Conservation (phyloP, 2,888 invertebrate species). For the Drosophila flavopinicola region DNA sequence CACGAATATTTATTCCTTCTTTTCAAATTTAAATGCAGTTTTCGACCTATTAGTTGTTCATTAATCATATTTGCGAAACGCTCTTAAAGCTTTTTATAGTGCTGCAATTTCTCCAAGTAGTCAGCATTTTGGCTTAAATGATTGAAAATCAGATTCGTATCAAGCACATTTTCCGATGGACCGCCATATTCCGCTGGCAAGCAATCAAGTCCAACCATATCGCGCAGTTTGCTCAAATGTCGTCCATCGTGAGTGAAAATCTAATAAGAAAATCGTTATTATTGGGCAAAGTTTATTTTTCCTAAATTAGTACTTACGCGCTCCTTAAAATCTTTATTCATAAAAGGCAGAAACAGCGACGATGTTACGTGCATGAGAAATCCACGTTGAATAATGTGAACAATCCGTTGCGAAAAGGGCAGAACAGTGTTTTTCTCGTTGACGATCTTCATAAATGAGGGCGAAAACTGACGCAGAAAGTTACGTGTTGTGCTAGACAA, state of each 20-base stretch:
- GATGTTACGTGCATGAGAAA: constrained; percentile 79
- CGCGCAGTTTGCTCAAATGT: constrained; percentile 77
- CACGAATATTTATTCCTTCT: background rate
- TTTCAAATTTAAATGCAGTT: constrained; percentile 2
- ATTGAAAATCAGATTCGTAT: constrained; percentile 76
- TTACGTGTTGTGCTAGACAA: constrained; percentile 72
- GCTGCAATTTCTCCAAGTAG: constrained; percentile 76
- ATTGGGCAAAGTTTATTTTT: too few relatives aligned
- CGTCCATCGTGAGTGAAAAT: constrained; percentile 81
- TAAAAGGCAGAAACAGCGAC: constrained; percentile 79
- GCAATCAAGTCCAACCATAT: constrained; percentile 79
- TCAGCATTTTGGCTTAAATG: constrained; percentile 71
- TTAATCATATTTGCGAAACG: background rate
- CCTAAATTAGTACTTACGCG: constrained; percentile 54
- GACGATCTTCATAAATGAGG: constrained; percentile 72
- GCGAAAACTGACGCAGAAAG: constrained; percentile 75
- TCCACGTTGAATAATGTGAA: constrained; percentile 82
- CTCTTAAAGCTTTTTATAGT: constrained; percentile 64
- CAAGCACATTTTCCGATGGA: constrained; percentile 73
- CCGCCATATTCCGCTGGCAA: constrained; percentile 82
- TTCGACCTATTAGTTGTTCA: background rate
- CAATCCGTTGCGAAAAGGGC: constrained; percentile 76
- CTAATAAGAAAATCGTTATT: constrained; percentile 37
- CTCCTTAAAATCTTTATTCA: constrained; percentile 81
- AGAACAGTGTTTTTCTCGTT: constrained; percentile 80